phyloP scores from a whole-genome alignment of 2,888 invertebrate species.

The Cistogaster globosa region DNA sequence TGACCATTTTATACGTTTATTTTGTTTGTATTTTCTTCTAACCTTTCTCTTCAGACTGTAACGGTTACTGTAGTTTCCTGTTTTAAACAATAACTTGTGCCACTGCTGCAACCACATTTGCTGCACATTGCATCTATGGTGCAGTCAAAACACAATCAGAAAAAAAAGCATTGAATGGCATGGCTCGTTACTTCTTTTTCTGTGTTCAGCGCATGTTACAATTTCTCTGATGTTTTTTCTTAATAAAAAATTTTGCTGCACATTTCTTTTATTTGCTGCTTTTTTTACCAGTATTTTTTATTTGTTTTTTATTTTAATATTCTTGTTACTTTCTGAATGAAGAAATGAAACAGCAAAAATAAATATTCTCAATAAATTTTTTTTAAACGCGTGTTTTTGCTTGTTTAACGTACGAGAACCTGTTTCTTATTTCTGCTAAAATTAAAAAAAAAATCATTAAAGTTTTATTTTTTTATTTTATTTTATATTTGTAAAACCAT shows the following conservation, averaged over 20 bases:
- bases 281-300: conserved; percentile 10
- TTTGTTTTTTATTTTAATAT: background rate
- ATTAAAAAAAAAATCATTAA: background rate
- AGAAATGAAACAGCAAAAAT: background rate
- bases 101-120: conserved; percentile 28
- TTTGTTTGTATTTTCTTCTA: conserved; percentile 7
- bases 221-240: conserved; percentile 52
- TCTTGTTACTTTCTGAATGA: conserved; percentile 22
- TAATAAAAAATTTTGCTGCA: background rate
- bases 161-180: background rate
- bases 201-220: conserved; percentile 56
- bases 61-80: conserved; percentile 70
- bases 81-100: conserved; percentile 49
- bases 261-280: conserved; percentile 3
- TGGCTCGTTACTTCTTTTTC: conserved; percentile 59
- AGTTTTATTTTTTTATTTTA: background rate
- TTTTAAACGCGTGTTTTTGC: conserved; percentile 1
- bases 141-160: conserved; percentile 9
- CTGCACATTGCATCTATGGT: conserved; percentile 16
- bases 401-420: conserved; percentile 10
- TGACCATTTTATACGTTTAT: conserved; percentile 32
- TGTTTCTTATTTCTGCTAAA: conserved; percentile 22
- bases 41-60: conserved; percentile 35
- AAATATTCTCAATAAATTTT: background rate
- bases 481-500: conserved; percentile 35